phyloP scores from a whole-genome alignment of 2,113 vertebrate species.

The Elgaria multicarinata region DNA sequence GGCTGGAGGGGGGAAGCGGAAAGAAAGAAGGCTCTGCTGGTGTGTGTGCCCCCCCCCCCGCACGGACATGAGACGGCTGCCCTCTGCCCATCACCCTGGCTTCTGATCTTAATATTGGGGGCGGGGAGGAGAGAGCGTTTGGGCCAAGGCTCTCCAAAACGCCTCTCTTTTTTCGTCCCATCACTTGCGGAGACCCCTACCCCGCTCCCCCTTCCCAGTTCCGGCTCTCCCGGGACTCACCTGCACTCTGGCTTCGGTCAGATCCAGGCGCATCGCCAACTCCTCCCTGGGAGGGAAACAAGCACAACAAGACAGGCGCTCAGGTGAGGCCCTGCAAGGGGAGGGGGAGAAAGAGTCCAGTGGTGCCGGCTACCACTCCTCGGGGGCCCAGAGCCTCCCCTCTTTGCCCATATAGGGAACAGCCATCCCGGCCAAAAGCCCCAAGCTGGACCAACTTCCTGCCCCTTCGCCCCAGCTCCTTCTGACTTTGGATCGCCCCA shows the following conservation, averaged over 20 bases:
- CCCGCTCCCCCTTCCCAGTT: neutral
- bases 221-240: constrained; percentile 78
- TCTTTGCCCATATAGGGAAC: no score
- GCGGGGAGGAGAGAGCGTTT: neutral
- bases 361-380: no score
- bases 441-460: neutral
- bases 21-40: neutral
- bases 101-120: neutral
- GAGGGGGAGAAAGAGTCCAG: neutral
- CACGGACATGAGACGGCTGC: no score
- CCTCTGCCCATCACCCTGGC: neutral
- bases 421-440: no score
- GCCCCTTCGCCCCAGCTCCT: neutral
- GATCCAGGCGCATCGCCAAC: constrained; percentile 96
- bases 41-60: no score
- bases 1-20: neutral
- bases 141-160: no score
- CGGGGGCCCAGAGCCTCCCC: neutral
- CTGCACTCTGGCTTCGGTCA: constrained; percentile 97
- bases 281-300: constrained; percentile 90
- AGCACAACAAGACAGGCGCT: constrained; percentile 24
- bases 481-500: neutral
- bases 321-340: constrained; percentile 32
- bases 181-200: neutral
- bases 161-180: no score